These are phyloP conservation scores for Zaprionus africanus DNA, from an alignment of 1,140 invertebrate species.

Conservation along the genomic window DNA sequence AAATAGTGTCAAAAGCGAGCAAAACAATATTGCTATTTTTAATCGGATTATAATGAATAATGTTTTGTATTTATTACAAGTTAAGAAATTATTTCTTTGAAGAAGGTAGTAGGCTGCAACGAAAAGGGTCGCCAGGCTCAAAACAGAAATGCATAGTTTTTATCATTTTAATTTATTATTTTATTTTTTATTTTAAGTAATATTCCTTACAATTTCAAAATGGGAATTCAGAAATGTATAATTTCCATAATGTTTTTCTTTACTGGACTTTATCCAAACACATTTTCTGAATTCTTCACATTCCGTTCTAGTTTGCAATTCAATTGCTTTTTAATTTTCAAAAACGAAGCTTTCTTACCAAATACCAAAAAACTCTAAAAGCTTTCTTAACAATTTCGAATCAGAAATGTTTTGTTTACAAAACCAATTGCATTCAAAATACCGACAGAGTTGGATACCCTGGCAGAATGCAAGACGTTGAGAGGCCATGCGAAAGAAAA, in stretches of 20 bases:
- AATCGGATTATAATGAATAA: conserved; percentile 77
- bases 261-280: too few relatives aligned
- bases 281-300: too few relatives aligned
- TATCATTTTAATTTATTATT: too few relatives aligned
- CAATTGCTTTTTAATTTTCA: conserved; percentile 18
- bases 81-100: conserved; percentile 59
- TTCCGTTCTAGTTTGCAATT: neutral
- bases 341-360: conserved; percentile 1
- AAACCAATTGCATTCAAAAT: conserved; percentile 14
- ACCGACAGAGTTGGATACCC: conserved; percentile 67
- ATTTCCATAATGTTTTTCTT: too few relatives aligned
- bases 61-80: conserved; percentile 76
- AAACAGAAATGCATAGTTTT: neutral
- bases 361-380: conserved; percentile 2
- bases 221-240: too few relatives aligned
- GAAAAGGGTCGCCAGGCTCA: conserved; percentile 50
- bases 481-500: conserved; percentile 58
- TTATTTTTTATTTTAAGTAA: too few relatives aligned
- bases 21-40: conserved; percentile 71
- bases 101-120: conserved; percentile 60
- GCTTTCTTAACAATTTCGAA: conserved; percentile 14
- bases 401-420: conserved; percentile 8
- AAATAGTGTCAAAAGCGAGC: conserved; percentile 41
- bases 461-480: conserved; percentile 37
- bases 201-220: neutral